Conservation (phyloP, 2,113 vertebrate genomes). For the Saguinus midas region DNA sequence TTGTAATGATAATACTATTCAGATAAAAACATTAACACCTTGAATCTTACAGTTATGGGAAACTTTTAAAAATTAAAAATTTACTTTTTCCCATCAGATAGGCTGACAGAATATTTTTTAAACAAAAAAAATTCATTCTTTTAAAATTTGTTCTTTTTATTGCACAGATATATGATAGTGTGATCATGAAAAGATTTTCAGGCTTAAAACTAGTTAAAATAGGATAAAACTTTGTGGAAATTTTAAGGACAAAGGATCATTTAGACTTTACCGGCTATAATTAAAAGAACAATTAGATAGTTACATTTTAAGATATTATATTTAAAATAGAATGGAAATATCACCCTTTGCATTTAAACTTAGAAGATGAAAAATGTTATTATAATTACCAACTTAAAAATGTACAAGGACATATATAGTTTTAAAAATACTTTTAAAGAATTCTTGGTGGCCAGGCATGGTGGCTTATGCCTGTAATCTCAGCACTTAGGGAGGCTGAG, state of each 20-base stretch:
- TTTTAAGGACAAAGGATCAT: conserved; percentile 28
- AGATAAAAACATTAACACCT: conserved; percentile 22
- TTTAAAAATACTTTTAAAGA: neutral
- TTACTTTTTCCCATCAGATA: neutral
- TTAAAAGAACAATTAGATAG: neutral
- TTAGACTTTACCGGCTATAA: neutral
- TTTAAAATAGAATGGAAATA: neutral
- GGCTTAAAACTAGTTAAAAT: neutral
- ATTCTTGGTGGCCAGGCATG: neutral
- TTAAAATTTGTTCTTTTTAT: neutral
- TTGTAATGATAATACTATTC: neutral
- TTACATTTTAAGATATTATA: conserved; percentile 8
- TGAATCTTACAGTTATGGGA: neutral
- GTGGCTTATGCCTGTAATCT: too few relatives aligned
- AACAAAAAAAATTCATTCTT: neutral
- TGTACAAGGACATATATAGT: neutral
- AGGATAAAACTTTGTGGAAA: neutral
- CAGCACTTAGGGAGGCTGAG: too few relatives aligned
- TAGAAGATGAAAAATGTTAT: conserved; percentile 27
- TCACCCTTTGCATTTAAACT: conserved; percentile 40
- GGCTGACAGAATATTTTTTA: too few relatives aligned
- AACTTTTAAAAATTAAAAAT: conserved; percentile 18
- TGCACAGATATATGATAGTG: neutral
- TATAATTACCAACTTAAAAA: conserved; percentile 13
- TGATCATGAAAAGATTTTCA: conserved; percentile 31